Evolutionary conservation across 2,113 vertebrate species (phyloP).

Genomic region (Craseonycteris thonglongyai): DNA sequence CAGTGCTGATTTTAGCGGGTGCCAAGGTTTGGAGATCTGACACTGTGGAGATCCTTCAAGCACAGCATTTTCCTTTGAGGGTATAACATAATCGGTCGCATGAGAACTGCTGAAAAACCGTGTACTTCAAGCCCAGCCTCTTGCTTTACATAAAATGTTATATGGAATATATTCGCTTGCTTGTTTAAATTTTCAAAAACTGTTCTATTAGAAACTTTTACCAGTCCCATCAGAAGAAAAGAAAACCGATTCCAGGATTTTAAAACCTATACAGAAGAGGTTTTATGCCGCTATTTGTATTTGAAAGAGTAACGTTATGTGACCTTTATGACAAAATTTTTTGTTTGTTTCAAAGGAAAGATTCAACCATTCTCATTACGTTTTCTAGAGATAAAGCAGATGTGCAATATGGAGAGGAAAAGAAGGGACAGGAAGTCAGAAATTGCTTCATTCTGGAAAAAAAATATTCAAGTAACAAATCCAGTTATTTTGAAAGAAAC

Average conservation of each 20-base stretch:
- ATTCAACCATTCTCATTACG: conserved; percentile 14
- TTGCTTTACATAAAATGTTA: neutral
- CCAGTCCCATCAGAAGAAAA: neutral
- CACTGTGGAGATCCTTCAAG: conserved; percentile 10
- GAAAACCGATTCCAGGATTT: neutral
- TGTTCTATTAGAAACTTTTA: neutral
- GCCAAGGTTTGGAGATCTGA: neutral
- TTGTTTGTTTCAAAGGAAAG: conserved; percentile 7
- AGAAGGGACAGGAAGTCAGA: conserved; percentile 30
- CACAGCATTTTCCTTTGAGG: neutral
- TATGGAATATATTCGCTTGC: neutral
- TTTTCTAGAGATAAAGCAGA: conserved; percentile 41
- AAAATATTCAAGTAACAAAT: neutral
- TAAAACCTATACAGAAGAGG: neutral
- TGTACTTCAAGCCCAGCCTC: conserved; percentile 24
- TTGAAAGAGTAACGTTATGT: neutral
- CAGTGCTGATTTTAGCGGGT: neutral
- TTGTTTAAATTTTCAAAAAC: neutral
- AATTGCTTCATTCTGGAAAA: neutral
- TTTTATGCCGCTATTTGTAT: neutral
- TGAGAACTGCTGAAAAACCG: neutral
- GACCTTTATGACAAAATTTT: neutral
- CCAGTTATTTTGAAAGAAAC: conserved; percentile 27
- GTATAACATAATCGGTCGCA: neutral
- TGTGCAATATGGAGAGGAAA: conserved; percentile 23